Evolutionary conservation across 1,140 invertebrate genomes (phyloP), one percentile per base, ranked within the genome.

Genomic region (Anastrepha obliqua): DNA sequence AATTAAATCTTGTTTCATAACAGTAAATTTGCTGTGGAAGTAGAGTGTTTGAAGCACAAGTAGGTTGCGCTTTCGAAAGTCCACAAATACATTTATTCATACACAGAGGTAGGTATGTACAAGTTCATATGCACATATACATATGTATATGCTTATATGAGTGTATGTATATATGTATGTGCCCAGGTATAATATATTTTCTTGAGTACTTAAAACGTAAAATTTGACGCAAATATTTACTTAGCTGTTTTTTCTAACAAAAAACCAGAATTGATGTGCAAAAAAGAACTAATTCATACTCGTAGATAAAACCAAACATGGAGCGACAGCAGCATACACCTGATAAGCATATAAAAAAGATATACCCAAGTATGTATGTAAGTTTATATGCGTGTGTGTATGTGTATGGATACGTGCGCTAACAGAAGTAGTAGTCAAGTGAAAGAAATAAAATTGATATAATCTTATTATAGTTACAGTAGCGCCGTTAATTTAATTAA

Each of bases 301-400:
- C 67, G 67, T 74, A 74, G 67, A 74, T 74, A 74, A 74, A 74
- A 17, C 67, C 67, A 74, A 74, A 74, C 67, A 74, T 47, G 67
- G 67, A 47, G 39, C 17, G 67, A 74, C 67, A 74, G 42, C 17
- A 15, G 15, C 5, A 17, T 8, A 47, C 67, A 74, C 67, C 42
- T 74, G 67, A 74, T 74, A 74, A 74, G 67, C 67, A 4, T 4
- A 74, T 47, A 5, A 44, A 29, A 29, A 67, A 67, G 39, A 15
- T 74, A 74, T 29, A 74, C 7, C 7, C 15, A n/a, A 4, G 11
- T 62, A 62, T 17, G 60, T 62, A 62, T 1, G 3, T 62, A 62
- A 0, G 17, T 13, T 0, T 62, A 13, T 62, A 55, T 62, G 11
- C 15, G 0, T 39, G 6, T 74, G 44, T 74, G 13, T 74, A 47